A percentile compares a stretch with the other conserved stretches of the same genome.
phyloP scores from a whole-genome alignment of 2,888 invertebrate genomes.

The Serripes groenlandicus region DNA sequence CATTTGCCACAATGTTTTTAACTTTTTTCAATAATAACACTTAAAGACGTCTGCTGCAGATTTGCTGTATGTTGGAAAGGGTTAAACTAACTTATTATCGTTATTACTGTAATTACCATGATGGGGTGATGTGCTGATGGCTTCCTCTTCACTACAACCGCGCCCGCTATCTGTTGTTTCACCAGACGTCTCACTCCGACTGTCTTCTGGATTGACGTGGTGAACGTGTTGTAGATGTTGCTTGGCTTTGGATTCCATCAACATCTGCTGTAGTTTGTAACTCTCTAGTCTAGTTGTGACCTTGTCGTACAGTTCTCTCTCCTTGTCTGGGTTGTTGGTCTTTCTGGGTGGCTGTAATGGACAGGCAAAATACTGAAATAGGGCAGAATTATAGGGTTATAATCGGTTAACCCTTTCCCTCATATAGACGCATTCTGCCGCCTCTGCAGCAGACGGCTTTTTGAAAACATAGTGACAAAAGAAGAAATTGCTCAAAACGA shows the following conservation, averaged over 20 bases:
- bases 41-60: too few species aligned
- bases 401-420: too few species aligned
- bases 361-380: too few species aligned
- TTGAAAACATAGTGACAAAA: too few species aligned
- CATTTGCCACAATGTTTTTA: too few species aligned
- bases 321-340: slow-evolving; percentile 41
- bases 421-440: too few species aligned
- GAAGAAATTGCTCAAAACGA: too few species aligned
- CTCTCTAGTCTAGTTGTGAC: slow-evolving; percentile 60
- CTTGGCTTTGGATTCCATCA: slow-evolving; percentile 57
- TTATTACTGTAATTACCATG: slow-evolving; percentile 57
- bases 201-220: slow-evolving; percentile 59
- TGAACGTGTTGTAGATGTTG: slow-evolving; percentile 33
- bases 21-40: too few species aligned
- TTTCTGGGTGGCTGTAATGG: slow-evolving; percentile 60
- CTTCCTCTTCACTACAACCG: slow-evolving; percentile 76
- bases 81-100: too few species aligned
- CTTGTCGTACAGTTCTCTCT: slow-evolving; percentile 57
- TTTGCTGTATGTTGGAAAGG: too few species aligned
- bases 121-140: slow-evolving; percentile 62
- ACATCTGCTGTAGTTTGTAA: slow-evolving; percentile 66
- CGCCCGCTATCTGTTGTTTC: slow-evolving; percentile 77
- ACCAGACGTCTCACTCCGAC: slow-evolving; percentile 66
- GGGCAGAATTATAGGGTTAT: too few species aligned
- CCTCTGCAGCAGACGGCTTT: too few species aligned